Conservation (phyloP, 2,888 invertebrate genomes). For the Leptinotarsa juncta region DNA sequence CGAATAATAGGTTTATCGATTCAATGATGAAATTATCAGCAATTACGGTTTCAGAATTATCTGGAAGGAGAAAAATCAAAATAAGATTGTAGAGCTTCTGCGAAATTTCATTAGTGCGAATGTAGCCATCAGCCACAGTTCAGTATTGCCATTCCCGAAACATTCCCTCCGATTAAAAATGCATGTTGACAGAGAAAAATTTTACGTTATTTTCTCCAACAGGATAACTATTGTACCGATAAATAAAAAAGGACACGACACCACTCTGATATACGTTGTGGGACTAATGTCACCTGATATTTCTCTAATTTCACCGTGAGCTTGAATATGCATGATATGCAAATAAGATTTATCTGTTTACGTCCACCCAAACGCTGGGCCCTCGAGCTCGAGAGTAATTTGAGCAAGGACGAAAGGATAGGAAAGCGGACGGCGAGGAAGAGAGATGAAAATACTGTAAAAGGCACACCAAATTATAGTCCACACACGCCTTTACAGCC, state of each 20-base stretch:
- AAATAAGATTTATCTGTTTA: slow-evolving; percentile 15
- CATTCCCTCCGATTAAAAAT: no score
- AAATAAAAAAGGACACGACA: background rate
- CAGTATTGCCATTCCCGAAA: no score
- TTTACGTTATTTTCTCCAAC: no score
- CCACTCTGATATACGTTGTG: background rate
- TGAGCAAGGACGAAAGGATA: background rate
- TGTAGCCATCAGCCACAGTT: no score
- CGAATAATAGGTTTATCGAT: no score
- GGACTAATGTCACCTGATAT: slow-evolving; percentile 15
- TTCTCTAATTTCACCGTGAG: slow-evolving; percentile 7
- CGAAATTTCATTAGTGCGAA: no score
- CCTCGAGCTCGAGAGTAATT: slow-evolving; percentile 7
- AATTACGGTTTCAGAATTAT: no score
- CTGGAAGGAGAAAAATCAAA: no score
- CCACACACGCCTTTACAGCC: slow-evolving; percentile 52
- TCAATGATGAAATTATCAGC: no score
- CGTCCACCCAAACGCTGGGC: slow-evolving; percentile 11
- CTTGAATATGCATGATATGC: slow-evolving; percentile 11
- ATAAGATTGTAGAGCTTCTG: no score
- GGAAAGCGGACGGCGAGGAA: slow-evolving; percentile 15
- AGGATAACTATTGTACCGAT: background rate
- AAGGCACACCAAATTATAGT: slow-evolving; percentile 55
- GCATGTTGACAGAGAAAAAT: background rate
- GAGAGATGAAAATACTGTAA: slow-evolving; percentile 36